Evolutionary conservation across 2,888 invertebrate genomes (phyloP).

Genomic region (Hetaerina titia): DNA sequence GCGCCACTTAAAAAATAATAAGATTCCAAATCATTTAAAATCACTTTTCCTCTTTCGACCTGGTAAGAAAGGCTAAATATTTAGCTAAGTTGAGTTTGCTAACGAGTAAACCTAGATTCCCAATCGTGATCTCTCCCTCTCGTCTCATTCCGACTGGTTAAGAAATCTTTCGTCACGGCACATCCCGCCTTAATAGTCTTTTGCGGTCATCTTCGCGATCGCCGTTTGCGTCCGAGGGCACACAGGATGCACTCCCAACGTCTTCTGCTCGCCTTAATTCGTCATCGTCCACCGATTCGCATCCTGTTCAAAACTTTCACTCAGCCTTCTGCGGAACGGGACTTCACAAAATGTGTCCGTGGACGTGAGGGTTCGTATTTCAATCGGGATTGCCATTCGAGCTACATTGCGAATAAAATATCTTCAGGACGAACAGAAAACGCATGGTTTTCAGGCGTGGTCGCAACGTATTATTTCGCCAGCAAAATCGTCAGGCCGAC

Average conservation of each 20-base stretch:
- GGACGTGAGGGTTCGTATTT: not conserved
- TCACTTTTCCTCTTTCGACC: too few relatives aligned
- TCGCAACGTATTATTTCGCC: too few relatives aligned
- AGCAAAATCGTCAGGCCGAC: too few relatives aligned
- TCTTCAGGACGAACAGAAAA: too few relatives aligned
- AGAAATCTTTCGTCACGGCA: not conserved
- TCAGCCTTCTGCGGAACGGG: not conserved
- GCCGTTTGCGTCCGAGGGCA: not conserved
- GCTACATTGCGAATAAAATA: too few relatives aligned
- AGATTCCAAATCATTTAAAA: too few relatives aligned
- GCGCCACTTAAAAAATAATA: too few relatives aligned
- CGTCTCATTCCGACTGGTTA: not conserved
- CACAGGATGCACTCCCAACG: not conserved
- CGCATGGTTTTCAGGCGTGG: too few relatives aligned
- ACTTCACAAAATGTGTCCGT: not conserved
- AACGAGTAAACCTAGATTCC: not conserved
- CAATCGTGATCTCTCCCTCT: not conserved
- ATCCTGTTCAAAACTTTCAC: slow-evolving; percentile 45
- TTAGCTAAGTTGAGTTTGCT: too few relatives aligned
- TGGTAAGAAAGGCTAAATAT: too few relatives aligned
- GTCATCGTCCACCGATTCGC: slow-evolving; percentile 36
- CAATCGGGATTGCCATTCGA: too few relatives aligned
- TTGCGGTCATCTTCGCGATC: slow-evolving; percentile 1
- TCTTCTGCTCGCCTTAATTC: not conserved
- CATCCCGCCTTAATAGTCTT: not conserved